Evolutionary conservation across 2,797 vertebrate genomes (phyloP).

Genomic region (Muscicapa striata): DNA sequence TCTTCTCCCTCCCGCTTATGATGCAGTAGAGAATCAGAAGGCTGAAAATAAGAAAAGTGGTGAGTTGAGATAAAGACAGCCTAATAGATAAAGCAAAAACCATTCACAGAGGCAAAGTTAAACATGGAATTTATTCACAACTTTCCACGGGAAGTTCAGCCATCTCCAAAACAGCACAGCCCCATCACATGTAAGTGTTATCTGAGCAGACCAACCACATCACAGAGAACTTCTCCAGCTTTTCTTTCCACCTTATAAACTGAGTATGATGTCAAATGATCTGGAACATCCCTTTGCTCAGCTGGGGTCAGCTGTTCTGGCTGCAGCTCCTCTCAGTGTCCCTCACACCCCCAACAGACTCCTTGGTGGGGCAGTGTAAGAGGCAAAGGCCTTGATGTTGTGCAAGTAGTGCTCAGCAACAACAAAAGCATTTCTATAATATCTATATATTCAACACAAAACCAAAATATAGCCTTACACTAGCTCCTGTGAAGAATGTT

Average conservation of each 20-base stretch:
- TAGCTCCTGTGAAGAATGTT: background rate
- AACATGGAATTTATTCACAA: background rate
- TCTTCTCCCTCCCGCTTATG: fast-evolving
- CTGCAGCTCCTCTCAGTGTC: background rate
- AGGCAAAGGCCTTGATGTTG: background rate
- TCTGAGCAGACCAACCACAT: background rate
- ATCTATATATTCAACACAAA: background rate
- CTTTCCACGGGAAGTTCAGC: background rate
- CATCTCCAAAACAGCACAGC: background rate
- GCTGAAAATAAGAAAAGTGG: background rate
- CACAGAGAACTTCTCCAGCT: fast-evolving
- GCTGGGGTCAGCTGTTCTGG: background rate
- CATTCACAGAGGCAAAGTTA: background rate
- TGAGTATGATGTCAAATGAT: background rate
- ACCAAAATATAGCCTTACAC: background rate
- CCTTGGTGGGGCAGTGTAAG: fast-evolving
- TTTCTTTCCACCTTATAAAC: background rate
- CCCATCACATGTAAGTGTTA: background rate
- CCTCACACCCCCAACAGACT: fast-evolving
- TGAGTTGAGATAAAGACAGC: background rate
- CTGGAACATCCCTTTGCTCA: background rate
- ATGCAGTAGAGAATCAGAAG: background rate
- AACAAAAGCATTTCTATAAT: background rate
- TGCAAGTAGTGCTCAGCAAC: background rate
- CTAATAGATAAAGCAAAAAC: background rate